Percentiles rank a stretch among this genome's conserved stretches.
phyloP scores from a whole-genome alignment of 2,888 invertebrate species.

The Mythimna ferrago region DNA sequence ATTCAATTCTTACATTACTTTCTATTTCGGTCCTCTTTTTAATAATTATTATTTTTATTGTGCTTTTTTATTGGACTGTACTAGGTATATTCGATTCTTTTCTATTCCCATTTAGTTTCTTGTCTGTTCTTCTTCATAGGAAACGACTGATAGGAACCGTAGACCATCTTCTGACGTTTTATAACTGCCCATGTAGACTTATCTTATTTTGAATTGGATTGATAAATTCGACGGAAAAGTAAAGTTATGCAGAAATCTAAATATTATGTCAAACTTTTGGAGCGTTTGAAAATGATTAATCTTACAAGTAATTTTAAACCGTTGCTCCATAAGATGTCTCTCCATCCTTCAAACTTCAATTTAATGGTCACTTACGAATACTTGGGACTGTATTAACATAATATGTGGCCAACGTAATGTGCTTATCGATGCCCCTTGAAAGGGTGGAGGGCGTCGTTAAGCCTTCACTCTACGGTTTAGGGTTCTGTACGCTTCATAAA shows the following conservation, averaged over 20 bases:
- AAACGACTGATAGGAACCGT: too few relatives aligned
- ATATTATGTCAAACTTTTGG: not conserved
- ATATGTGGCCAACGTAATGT: constrained; percentile 32
- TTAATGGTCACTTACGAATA: constrained; percentile 28
- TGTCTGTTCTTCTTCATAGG: too few relatives aligned
- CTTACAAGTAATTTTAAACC: not conserved
- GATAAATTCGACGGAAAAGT: not conserved
- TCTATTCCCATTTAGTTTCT: too few relatives aligned
- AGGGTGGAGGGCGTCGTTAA: constrained; percentile 42
- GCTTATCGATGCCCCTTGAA: constrained; percentile 34
- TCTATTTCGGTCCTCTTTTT: too few relatives aligned
- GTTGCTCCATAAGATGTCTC: not conserved
- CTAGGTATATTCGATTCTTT: too few relatives aligned
- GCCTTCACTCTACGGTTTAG: constrained; percentile 19
- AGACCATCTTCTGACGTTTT: too few relatives aligned
- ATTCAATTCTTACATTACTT: too few relatives aligned
- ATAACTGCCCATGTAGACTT: too few relatives aligned
- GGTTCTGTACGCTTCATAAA: constrained; percentile 43
- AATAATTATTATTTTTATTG: too few relatives aligned
- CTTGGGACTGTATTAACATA: constrained; percentile 39
- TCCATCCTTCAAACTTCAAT: not conserved
- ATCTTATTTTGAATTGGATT: not conserved
- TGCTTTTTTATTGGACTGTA: too few relatives aligned
- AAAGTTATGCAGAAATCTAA: not conserved
- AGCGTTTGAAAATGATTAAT: not conserved